A percentile compares a stretch with the other conserved stretches of the same genome.
These are phyloP conservation scores for Sinelater perroti DNA, from an alignment of 2,888 invertebrate genomes.

Conservation along the genomic window DNA sequence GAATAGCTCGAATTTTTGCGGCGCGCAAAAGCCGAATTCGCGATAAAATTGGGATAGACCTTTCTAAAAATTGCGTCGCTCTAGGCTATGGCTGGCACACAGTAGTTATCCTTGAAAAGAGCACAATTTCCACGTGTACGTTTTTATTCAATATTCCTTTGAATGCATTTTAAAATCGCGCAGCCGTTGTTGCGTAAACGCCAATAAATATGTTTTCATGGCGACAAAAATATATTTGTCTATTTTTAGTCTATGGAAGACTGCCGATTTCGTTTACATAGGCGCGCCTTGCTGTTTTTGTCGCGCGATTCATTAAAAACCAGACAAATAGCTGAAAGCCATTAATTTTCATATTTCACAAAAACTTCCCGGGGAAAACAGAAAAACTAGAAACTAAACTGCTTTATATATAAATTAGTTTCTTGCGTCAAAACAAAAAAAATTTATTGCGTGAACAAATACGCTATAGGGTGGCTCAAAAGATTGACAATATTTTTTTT, in stretches of 20 bases:
- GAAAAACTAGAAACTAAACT: too few species aligned
- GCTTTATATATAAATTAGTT: too few species aligned
- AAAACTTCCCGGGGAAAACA: too few species aligned
- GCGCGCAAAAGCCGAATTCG: background rate
- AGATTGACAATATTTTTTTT: too few species aligned
- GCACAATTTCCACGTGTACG: slow-evolving; percentile 7
- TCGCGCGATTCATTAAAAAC: too few species aligned
- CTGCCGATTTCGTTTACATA: background rate
- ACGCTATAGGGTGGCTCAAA: too few species aligned
- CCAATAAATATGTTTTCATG: slow-evolving; percentile 1
- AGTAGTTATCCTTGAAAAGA: slow-evolving; percentile 15
- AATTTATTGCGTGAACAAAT: too few species aligned
- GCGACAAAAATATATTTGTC: background rate
- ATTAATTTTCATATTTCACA: too few species aligned
- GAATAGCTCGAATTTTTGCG: background rate
- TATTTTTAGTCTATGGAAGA: background rate
- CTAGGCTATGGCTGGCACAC: background rate
- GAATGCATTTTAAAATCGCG: slow-evolving; percentile 1
- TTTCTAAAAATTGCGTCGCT: slow-evolving; percentile 7
- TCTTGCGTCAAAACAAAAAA: too few species aligned
- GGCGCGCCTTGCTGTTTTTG: too few species aligned
- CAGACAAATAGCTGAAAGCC: too few species aligned
- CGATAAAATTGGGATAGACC: slow-evolving; percentile 2
- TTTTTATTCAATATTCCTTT: slow-evolving; percentile 6
- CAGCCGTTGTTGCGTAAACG: background rate